Percentiles rank a stretch among this genome's conserved stretches.
These are phyloP conservation scores for Drosophila guanche DNA, from an alignment of 1,140 invertebrate genomes.

Conservation along the genomic window DNA sequence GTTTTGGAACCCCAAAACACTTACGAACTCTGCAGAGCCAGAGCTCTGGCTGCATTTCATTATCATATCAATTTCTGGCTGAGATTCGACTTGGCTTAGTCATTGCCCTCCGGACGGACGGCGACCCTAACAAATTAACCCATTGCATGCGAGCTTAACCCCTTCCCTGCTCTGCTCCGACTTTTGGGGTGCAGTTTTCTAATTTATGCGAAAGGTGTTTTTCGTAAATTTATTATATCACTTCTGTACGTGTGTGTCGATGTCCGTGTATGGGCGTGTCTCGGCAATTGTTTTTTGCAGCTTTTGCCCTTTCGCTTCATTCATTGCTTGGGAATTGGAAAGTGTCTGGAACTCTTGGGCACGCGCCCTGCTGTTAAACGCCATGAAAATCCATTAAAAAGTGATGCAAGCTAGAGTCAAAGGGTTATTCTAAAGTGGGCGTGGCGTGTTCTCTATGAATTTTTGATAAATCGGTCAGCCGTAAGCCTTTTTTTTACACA, in stretches of 20 bases:
- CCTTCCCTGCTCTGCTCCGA: conserved; percentile 6
- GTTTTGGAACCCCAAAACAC: conserved; percentile 13
- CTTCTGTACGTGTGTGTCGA: conserved; percentile 26
- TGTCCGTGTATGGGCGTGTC: conserved; percentile 50
- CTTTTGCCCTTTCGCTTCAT: conserved; percentile 33
- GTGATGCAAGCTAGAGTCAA: conserved; percentile 26
- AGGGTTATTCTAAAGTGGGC: conserved; percentile 59
- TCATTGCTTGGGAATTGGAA: conserved; percentile 31
- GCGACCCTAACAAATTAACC: conserved; percentile 79
- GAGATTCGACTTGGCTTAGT: conserved; percentile 71
- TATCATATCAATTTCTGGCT: conserved; percentile 79
- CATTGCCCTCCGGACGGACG: conserved; percentile 37
- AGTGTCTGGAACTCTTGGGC: conserved; percentile 39
- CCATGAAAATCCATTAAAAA: conserved; percentile 57
- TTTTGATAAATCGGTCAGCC: conserved; percentile 59
- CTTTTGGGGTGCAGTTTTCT: conserved; percentile 55
- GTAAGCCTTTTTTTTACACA: conserved; percentile 33
- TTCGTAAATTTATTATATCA: conserved; percentile 70
- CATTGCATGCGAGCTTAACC: conserved; percentile 72
- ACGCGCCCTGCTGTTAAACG: conserved; percentile 58
- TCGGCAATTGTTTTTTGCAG: conserved; percentile 66
- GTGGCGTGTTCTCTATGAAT: conserved; percentile 43
- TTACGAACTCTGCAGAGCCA: background rate
- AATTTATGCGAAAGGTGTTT: conserved; percentile 82
- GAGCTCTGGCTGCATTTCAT: conserved; percentile 64